Conservation (phyloP, 2,888 invertebrate species). For the Drosophila longiperda region DNA sequence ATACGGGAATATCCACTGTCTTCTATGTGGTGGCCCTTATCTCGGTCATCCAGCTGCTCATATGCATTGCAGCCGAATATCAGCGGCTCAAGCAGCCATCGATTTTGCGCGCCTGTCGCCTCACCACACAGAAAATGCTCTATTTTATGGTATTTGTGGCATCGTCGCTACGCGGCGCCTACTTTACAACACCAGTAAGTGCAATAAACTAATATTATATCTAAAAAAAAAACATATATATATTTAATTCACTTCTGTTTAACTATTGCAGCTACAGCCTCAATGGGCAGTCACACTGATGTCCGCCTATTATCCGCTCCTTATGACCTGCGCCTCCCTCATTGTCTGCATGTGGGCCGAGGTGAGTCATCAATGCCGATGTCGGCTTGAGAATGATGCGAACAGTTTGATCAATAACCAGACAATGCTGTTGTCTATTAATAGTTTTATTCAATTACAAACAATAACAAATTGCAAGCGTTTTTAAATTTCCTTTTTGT, state of each 20-base stretch:
- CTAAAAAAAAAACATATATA: neutral
- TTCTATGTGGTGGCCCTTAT: conserved; percentile 94
- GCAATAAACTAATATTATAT: neutral
- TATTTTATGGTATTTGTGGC: conserved; percentile 95
- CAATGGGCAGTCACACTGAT: conserved; percentile 94
- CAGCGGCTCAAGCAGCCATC: conserved; percentile 93
- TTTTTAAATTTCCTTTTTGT: too few species aligned
- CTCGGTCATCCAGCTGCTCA: conserved; percentile 93
- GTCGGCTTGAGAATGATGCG: neutral
- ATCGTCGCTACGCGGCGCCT: conserved; percentile 93
- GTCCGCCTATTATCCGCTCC: conserved; percentile 95
- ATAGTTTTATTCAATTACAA: neutral
- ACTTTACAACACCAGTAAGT: conserved; percentile 95
- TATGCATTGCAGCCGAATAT: conserved; percentile 93
- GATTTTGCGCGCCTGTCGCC: conserved; percentile 91
- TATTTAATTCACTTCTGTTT: neutral
- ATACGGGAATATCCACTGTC: conserved; percentile 89
- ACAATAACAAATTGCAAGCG: neutral
- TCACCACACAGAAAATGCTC: conserved; percentile 95
- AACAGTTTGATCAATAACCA: neutral
- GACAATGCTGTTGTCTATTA: too few species aligned
- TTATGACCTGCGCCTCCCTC: conserved; percentile 94
- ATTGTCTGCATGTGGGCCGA: conserved; percentile 98
- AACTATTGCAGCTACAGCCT: conserved; percentile 88
- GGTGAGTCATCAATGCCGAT: conserved; percentile 86